A percentile compares a stretch with the other conserved stretches of the same genome.
These are phyloP conservation scores for Plodia interpunctella DNA, from an alignment of 1,140 invertebrate genomes.

Conservation along the genomic window DNA sequence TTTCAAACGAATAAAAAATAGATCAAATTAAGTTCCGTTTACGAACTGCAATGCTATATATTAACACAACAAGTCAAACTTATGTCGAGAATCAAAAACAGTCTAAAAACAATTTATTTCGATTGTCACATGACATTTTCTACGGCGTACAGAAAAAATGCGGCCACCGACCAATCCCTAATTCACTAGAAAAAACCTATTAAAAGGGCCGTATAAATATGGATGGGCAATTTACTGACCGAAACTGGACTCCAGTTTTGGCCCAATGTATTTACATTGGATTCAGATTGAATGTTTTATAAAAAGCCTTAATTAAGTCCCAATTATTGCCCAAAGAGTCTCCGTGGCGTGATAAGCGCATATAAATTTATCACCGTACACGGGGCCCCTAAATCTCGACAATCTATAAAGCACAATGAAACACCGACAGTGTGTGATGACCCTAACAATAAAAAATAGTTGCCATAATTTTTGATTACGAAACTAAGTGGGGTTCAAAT, in stretches of 20 bases:
- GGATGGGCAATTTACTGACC: no score
- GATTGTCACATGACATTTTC: neutral
- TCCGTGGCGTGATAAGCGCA: conserved; percentile 45
- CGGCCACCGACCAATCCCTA: neutral
- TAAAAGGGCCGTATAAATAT: neutral
- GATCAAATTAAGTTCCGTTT: no score
- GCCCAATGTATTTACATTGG: no score
- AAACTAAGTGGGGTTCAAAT: conserved; percentile 27
- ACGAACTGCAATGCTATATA: no score
- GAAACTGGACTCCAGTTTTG: no score
- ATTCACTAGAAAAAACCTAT: neutral
- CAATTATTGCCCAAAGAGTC: neutral
- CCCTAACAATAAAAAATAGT: conserved; percentile 60
- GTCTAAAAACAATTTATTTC: neutral
- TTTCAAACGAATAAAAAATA: no score
- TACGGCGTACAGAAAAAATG: neutral
- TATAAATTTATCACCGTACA: conserved; percentile 66
- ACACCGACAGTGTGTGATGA: conserved; percentile 52
- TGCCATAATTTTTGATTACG: conserved; percentile 43
- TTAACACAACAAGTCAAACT: no score
- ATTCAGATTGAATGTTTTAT: no score
- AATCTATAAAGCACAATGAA: conserved; percentile 55
- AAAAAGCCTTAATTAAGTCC: no score
- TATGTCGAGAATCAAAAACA: no score
- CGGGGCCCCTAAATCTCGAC: conserved; percentile 55